phyloP scores from a whole-genome alignment of 1,140 invertebrate species.

The Nilaparvata lugens region DNA sequence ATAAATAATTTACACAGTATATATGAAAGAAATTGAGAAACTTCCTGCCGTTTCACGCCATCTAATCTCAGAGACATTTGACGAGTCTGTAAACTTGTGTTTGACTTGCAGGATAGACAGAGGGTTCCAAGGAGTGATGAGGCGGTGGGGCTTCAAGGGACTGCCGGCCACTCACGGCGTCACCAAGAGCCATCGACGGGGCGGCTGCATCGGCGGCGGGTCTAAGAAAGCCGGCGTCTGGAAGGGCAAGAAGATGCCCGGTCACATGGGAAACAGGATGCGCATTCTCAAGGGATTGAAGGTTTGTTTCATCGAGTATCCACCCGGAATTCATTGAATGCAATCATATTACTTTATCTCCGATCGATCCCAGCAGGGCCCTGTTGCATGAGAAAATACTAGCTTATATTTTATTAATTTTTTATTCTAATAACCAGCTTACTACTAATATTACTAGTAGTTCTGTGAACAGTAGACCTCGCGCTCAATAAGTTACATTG shows the following conservation, averaged over 20 bases:
- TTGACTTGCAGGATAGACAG: slow-evolving; percentile 61
- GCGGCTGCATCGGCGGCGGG: slow-evolving; percentile 82
- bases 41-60: too few relatives aligned
- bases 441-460: too few relatives aligned
- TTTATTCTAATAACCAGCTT: not conserved
- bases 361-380: not conserved
- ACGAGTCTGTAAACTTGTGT: slow-evolving; percentile 2
- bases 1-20: too few relatives aligned
- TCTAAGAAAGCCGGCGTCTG: slow-evolving; percentile 76
- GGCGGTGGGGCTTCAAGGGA: slow-evolving; percentile 91
- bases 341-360: not conserved
- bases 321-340: not conserved
- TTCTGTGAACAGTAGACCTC: too few relatives aligned
- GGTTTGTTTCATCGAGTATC: slow-evolving; percentile 40
- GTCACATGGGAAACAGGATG: slow-evolving; percentile 84
- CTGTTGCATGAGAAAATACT: too few relatives aligned
- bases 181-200: slow-evolving; percentile 90
- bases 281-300: slow-evolving; percentile 60
- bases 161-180: slow-evolving; percentile 84
- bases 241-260: slow-evolving; percentile 94
- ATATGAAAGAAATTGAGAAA: too few relatives aligned
- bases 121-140: slow-evolving; percentile 98
- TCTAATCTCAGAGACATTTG: too few relatives aligned
- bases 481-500: too few relatives aligned
- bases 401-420: not conserved